Percentiles rank a stretch among this genome's conserved stretches.
Evolutionary conservation across 23 tunicate genomes (phyloP).

Genomic region (Trididemnum miniatum): DNA sequence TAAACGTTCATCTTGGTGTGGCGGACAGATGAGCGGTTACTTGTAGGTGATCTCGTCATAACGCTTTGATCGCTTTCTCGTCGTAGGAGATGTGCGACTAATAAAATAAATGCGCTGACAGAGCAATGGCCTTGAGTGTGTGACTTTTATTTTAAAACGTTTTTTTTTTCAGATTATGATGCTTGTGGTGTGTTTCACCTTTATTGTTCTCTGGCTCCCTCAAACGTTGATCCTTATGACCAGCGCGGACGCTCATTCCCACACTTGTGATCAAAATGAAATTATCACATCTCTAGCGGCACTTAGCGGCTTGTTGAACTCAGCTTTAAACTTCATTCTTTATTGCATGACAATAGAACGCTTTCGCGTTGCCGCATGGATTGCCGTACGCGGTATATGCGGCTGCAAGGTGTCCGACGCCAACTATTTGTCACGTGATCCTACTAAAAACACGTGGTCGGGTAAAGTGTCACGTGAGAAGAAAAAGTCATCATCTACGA

Average conservation of each 20-base stretch:
- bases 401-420: neutral
- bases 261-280: constrained; percentile 37
- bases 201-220: constrained; percentile 72
- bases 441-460: neutral
- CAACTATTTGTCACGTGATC: neutral
- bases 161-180: constrained; percentile 69
- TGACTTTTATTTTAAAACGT: too few species aligned
- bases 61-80: too few species aligned
- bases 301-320: constrained; percentile 57
- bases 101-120: too few species aligned
- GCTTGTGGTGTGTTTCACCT: constrained; percentile 59
- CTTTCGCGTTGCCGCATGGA: constrained; percentile 49
- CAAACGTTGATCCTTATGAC: constrained; percentile 46
- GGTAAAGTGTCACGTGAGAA: neutral
- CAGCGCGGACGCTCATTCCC: constrained; percentile 73
- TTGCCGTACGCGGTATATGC: neutral
- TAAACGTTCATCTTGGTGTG: too few species aligned
- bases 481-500: neutral
- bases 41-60: too few species aligned
- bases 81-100: too few species aligned
- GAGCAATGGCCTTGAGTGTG: too few species aligned
- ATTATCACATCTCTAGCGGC: constrained; percentile 45
- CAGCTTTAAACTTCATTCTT: constrained; percentile 75
- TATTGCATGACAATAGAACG: constrained; percentile 74
- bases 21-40: too few species aligned